Conservation (phyloP, 1,140 invertebrate genomes). For the Phymorhynchus buccinoides region DNA sequence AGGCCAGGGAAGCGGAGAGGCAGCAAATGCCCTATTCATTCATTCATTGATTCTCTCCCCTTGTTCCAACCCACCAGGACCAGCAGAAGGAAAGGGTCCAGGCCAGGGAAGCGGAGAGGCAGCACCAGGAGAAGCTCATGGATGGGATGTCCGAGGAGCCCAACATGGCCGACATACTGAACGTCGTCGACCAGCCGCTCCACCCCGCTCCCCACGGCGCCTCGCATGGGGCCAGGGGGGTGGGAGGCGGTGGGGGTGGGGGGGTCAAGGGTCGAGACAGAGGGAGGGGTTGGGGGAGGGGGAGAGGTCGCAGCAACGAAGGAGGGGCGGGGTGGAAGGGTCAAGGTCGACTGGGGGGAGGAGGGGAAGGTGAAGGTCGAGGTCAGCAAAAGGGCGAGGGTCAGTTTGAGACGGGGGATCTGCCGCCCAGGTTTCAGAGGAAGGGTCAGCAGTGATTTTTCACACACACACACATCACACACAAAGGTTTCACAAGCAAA, state of each 20-base stretch:
- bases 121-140: conserved; percentile 35
- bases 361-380: background rate
- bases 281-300: background rate
- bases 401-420: conserved; percentile 27
- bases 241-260: background rate
- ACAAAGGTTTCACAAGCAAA: conserved; percentile 7
- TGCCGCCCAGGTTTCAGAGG: conserved; percentile 26
- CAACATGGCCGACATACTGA: conserved; percentile 1
- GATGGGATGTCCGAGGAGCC: conserved; percentile 26
- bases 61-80: background rate
- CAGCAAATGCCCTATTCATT: no score
- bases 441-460: background rate
- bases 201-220: background rate
- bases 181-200: conserved; percentile 15
- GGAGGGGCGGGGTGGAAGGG: background rate
- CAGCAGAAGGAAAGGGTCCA: background rate
- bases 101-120: conserved; percentile 15
- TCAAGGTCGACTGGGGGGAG: background rate
- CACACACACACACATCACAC: no score
- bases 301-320: background rate
- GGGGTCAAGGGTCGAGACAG: background rate
- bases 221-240: background rate
- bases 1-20: no score
- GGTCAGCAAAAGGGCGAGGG: no score
- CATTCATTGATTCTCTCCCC: no score